Evolutionary conservation across 2,113 vertebrate species (phyloP), one percentile per base, ranked within the genome.

Genomic region (Symphodus melops): DNA sequence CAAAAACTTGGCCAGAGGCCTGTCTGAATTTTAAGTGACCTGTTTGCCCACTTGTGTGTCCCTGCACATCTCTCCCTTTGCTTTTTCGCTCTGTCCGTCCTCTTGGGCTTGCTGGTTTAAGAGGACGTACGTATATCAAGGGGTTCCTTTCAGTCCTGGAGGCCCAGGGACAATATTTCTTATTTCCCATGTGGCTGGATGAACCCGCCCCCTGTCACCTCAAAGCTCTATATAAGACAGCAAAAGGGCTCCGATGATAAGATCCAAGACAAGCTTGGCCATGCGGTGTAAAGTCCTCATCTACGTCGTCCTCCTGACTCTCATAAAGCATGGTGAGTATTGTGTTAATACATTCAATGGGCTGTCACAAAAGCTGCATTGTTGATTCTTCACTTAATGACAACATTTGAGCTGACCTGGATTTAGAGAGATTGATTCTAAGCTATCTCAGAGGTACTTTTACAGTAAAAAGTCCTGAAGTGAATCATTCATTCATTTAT

Each of bases 271-370:
- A 88, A 90, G 79, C 76, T 59, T 65, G 54, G 75, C 82, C 80
- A 93, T 94, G 93, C 52, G 49, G 92, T 91, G 83, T 93, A 94
- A 93, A 95, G 94, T 95, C 92, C 93, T 94, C 84, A 17, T 84
- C 82, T 75, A 14, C 76, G 68, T 79, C 70, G 77, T 77, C 75
- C 55, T 92, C 23, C 78, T 92, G 86, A 64, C 83, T 59, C 79
- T 91, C 84, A 61, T 92, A 90, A 92, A 91, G 51, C 74, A 62
- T 44, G 92, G 94, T 95, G 88, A 93, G 94, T 94, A 86, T 66
- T 73, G 73, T 58, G 69, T 20, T 52, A 21, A 54, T 57, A 4
- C 64, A 20, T 44, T 68, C 58, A 63, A 36, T 36, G 55, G 64
- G 52, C 17, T 1, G 8, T 44, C 28, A 67, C 73, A 69, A 67